Conservation (phyloP, 2,797 vertebrate species). For the Martes flavigula region DNA sequence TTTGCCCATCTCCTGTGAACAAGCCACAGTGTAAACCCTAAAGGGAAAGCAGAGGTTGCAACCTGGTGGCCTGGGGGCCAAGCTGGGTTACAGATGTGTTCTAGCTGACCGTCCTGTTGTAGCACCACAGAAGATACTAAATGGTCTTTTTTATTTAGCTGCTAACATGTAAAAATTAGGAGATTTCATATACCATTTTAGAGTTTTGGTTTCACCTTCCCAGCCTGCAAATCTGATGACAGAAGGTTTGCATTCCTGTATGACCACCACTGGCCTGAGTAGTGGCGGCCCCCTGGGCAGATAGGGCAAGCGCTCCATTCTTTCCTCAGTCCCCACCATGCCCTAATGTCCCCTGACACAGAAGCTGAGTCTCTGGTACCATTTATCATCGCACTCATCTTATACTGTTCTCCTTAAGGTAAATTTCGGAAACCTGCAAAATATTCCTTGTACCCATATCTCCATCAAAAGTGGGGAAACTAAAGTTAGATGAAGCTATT, state of each 20-base stretch:
- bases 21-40: background rate
- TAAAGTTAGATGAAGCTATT: background rate
- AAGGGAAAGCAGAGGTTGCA: background rate
- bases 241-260: background rate
- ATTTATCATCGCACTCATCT: background rate
- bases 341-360: background rate
- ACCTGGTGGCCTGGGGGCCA: background rate
- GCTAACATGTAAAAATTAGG: background rate
- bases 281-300: accelerated
- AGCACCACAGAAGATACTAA: background rate
- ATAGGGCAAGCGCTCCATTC: accelerated
- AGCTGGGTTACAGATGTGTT: accelerated
- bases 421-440: background rate
- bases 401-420: background rate
- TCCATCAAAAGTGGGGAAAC: background rate
- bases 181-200: background rate
- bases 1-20: background rate
- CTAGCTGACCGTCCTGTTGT: accelerated
- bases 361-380: background rate
- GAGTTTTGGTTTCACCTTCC: background rate
- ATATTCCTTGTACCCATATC: background rate
- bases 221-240: background rate
- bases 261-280: background rate
- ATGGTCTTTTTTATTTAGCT: conserved; percentile 8
- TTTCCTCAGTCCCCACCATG: background rate